Evolutionary conservation across 1,140 invertebrate genomes (phyloP).

Genomic region (Papilio dardanus): DNA sequence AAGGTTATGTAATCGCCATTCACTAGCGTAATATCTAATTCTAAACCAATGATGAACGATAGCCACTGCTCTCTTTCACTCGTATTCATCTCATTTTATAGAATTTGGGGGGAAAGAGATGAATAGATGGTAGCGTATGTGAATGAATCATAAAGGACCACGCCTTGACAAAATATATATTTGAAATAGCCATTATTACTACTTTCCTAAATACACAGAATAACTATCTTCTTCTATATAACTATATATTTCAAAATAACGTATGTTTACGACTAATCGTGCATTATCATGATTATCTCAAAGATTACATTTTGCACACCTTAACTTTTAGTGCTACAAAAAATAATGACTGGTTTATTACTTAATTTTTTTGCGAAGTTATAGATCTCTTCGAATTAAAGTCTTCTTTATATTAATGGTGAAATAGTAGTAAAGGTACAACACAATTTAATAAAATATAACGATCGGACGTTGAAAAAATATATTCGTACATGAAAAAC

Average conservation of each 20-base stretch:
- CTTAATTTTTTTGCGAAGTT: not conserved
- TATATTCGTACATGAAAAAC: not conserved
- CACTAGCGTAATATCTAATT: conserved; percentile 56
- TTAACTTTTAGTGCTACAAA: not conserved
- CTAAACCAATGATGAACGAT: conserved; percentile 38
- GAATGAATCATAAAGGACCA: conserved; percentile 6
- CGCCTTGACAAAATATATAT: conserved; percentile 1
- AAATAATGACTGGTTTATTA: too few relatives aligned
- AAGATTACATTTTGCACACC: not conserved
- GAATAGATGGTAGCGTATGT: not conserved
- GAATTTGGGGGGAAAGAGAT: not conserved
- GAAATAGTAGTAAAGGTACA: too few relatives aligned
- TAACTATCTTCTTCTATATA: too few relatives aligned
- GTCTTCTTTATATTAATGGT: too few relatives aligned
- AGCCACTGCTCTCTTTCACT: conserved; percentile 28
- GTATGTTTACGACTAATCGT: not conserved
- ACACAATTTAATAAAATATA: not conserved
- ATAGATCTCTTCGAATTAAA: too few relatives aligned
- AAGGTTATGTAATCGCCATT: conserved; percentile 70
- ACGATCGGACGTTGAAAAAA: not conserved
- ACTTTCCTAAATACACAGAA: too few relatives aligned
- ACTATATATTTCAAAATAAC: not conserved
- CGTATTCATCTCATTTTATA: conserved; percentile 9
- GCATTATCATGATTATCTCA: not conserved
- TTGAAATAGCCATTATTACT: not conserved